A percentile compares a stretch with the other conserved stretches of the same genome.
phyloP scores from a whole-genome alignment of 2,797 vertebrate species.

The Morus bassanus region DNA sequence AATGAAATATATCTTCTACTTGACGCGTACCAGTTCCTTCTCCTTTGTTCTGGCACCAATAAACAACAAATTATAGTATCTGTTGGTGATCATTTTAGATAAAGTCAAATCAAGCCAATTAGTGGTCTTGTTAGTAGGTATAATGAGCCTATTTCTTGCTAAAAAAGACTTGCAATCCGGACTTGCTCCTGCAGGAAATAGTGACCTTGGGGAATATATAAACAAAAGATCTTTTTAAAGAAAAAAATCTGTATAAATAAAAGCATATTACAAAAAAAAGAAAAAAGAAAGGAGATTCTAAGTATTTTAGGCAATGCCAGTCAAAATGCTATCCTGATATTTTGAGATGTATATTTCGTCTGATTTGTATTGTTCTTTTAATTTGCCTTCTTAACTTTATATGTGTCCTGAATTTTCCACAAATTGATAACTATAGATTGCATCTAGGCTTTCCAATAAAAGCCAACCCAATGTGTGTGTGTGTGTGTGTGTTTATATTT shows the following conservation, averaged over 20 bases:
- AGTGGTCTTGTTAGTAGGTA: conserved; percentile 74
- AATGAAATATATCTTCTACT: conserved; percentile 69
- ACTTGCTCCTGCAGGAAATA: conserved; percentile 78
- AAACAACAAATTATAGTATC: conserved; percentile 65
- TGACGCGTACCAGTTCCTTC: conserved; percentile 60
- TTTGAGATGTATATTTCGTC: conserved; percentile 85
- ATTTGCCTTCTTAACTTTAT: conserved; percentile 84
- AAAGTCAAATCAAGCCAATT: conserved; percentile 77
- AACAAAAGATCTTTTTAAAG: conserved; percentile 75
- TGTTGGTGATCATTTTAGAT: conserved; percentile 74
- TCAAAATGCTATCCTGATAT: conserved; percentile 82
- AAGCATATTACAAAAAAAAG: conserved; percentile 70
- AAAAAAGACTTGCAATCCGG: conserved; percentile 75
- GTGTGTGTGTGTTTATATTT: conserved; percentile 57
- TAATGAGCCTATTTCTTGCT: conserved; percentile 80
- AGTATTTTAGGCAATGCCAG: conserved; percentile 81
- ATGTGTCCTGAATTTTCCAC: conserved; percentile 85
- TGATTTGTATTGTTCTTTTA: conserved; percentile 84
- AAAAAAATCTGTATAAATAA: conserved; percentile 66
- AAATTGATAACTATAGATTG: conserved; percentile 82
- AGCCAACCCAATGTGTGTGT: conserved; percentile 78
- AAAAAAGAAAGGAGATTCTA: conserved; percentile 69
- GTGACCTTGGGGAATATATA: conserved; percentile 77
- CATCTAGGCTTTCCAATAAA: conserved; percentile 85
- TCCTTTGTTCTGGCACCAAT: conserved; percentile 64